Evolutionary conservation across 2,888 invertebrate species (phyloP).

Genomic region (Graphium colonna): DNA sequence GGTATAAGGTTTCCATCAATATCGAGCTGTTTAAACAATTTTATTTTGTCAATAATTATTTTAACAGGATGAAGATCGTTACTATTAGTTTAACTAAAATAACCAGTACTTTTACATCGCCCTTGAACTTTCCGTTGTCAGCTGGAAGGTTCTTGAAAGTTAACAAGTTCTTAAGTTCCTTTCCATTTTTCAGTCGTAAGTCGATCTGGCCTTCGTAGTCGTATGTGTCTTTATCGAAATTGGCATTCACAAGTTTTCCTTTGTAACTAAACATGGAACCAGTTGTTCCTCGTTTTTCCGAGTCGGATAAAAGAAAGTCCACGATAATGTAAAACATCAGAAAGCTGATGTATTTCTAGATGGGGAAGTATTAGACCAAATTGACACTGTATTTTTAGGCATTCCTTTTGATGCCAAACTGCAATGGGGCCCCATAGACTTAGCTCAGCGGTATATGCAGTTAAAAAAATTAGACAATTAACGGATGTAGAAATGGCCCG

Average conservation of each 20-base stretch:
- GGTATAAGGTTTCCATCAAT: conserved; percentile 55
- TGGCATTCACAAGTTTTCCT: conserved; percentile 51
- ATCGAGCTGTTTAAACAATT: conserved; percentile 49
- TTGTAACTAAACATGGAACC: conserved; percentile 58
- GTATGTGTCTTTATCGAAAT: conserved; percentile 46
- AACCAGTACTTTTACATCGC: conserved; percentile 60
- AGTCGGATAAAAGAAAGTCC: conserved; percentile 61
- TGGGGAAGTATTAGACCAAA: too few relatives aligned
- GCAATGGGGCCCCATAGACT: too few relatives aligned
- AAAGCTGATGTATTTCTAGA: too few relatives aligned
- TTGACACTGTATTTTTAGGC: too few relatives aligned
- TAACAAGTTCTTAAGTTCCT: conserved; percentile 50
- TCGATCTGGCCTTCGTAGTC: conserved; percentile 58
- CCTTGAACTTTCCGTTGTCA: conserved; percentile 47
- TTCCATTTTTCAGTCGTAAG: conserved; percentile 56
- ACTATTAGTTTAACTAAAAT: too few relatives aligned
- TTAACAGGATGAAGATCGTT: too few relatives aligned
- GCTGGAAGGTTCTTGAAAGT: conserved; percentile 49
- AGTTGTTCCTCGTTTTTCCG: conserved; percentile 54
- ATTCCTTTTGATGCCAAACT: too few relatives aligned
- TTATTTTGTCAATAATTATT: too few relatives aligned
- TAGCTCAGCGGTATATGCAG: too few relatives aligned
- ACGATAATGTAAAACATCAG: too few relatives aligned
- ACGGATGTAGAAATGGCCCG: too few relatives aligned
- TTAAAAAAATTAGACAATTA: too few relatives aligned